Evolutionary conservation across 2,797 vertebrate species (phyloP).

Genomic region (Coranthus polyacanthus): DNA sequence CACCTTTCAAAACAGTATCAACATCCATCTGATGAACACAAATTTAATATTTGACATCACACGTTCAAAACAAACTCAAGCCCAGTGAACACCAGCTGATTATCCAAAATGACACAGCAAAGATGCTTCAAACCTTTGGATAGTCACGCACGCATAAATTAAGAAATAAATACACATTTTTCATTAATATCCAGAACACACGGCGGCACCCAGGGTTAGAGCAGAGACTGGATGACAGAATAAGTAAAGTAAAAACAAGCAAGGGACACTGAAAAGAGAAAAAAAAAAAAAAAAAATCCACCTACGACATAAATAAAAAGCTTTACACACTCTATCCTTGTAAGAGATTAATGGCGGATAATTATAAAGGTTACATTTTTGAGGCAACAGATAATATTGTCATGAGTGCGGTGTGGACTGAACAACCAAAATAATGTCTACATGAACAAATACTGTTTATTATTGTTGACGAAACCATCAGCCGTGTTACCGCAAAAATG

Average conservation of each 20-base stretch:
- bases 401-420: constrained; percentile 2
- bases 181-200: constrained; percentile 45
- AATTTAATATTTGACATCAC: constrained; percentile 26
- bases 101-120: constrained; percentile 54
- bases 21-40: constrained; percentile 8
- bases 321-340: constrained; percentile 9
- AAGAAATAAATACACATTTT: constrained; percentile 76
- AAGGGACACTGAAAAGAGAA: constrained; percentile 20
- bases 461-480: constrained; percentile 17
- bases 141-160: constrained; percentile 76
- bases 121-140: constrained; percentile 57
- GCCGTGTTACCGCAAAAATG: constrained; percentile 27
- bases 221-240: constrained; percentile 24
- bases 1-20: constrained; percentile 38
- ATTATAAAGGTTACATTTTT: constrained; percentile 19
- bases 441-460: constrained; percentile 45
- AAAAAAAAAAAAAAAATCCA: neutral
- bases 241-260: constrained; percentile 32
- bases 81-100: constrained; percentile 40
- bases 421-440: constrained; percentile 5
- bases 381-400: constrained; percentile 35
- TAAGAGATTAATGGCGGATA: constrained; percentile 10
- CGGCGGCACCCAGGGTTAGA: constrained; percentile 23
- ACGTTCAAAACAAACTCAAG: constrained; percentile 31
- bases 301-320: constrained; percentile 35